These are phyloP conservation scores for Hydropotes inermis DNA, from an alignment of 2,113 vertebrate species.

Conservation along the genomic window DNA sequence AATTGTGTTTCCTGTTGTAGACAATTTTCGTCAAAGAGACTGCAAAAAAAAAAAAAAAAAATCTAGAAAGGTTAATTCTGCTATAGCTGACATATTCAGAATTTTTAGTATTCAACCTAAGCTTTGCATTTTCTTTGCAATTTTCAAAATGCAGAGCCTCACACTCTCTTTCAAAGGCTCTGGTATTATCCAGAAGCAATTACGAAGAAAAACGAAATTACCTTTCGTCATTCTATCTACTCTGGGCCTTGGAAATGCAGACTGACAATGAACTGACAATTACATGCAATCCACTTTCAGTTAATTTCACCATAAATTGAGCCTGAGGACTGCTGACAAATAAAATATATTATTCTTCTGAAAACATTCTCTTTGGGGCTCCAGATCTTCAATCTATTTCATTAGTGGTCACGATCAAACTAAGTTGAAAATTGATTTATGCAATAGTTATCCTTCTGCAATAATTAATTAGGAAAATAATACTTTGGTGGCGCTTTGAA, in stretches of 20 bases:
- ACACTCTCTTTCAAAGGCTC: constrained; percentile 68
- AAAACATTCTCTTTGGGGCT: constrained; percentile 67
- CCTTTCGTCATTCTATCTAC: constrained; percentile 69
- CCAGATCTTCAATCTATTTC: constrained; percentile 60
- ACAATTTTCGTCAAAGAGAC: constrained; percentile 56
- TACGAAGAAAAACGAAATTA: constrained; percentile 75
- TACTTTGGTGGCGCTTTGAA: constrained; percentile 64
- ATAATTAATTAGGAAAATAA: constrained; percentile 76
- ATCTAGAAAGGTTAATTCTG: constrained; percentile 73
- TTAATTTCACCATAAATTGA: constrained; percentile 77
- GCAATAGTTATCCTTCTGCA: constrained; percentile 70
- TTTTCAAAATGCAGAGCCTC: constrained; percentile 69
- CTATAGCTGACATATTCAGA: constrained; percentile 68
- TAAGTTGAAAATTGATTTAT: constrained; percentile 74
- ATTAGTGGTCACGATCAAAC: constrained; percentile 72
- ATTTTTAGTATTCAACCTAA: constrained; percentile 67
- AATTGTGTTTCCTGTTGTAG: constrained; percentile 67
- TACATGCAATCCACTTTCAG: constrained; percentile 76
- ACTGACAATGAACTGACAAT: constrained; percentile 67
- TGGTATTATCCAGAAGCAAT: constrained; percentile 76
- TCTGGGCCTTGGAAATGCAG: constrained; percentile 54
- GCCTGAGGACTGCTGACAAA: constrained; percentile 75
- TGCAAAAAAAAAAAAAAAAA: background rate
- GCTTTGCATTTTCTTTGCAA: constrained; percentile 66
- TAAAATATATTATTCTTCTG: constrained; percentile 74